Base-by-base conservation (phyloP, 92 coral and sea anemone genomes). In the Virgularia gustaviana region DNA sequence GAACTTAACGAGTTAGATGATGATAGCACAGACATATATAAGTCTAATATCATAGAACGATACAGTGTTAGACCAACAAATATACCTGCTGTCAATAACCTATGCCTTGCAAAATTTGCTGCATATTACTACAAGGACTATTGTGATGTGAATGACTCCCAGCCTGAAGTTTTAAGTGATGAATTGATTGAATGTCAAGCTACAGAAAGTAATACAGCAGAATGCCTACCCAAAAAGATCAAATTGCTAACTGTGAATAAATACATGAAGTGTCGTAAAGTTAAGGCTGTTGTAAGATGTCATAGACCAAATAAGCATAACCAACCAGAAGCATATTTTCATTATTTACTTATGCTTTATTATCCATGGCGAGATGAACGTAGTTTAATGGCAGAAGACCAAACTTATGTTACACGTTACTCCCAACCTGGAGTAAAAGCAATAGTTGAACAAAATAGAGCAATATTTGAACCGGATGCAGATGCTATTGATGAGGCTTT, bases 291-390 rank as follows among this genome's bases (percentile, higher is more conserved):
- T n/a, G n/a, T n/a, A n/a, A n/a, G n/a, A n/a, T n/a, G n/a, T n/a
- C n/a, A n/a, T n/a, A n/a, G n/a, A n/a, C n/a, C n/a, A n/a, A n/a
- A n/a, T n/a, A n/a, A n/a, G n/a, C n/a, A n/a, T n/a, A n/a, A 53
- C 10, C 31, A 53, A 53, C 60, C 60, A n/a, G 60, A 53, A 18
- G 60, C 60, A 23, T 53, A 53, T 10, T 53, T 53, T 22, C 60
- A 53, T 10, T 34, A 43, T 43, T 53, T 53, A 53, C 25, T 53
- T n/a, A n/a, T n/a, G n/a, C n/a, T n/a, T n/a, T n/a, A n/a, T n/a
- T n/a, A n/a, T n/a, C n/a, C n/a, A n/a, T n/a, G n/a, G n/a, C n/a
- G n/a, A n/a, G n/a, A n/a, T n/a, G n/a, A n/a, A n/a, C n/a, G n/a
- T n/a, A n/a, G n/a, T n/a, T n/a, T n/a, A n/a, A n/a, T n/a, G n/a